phyloP scores from a whole-genome alignment of 1,140 invertebrate genomes.

The Cotesia vestalis region DNA sequence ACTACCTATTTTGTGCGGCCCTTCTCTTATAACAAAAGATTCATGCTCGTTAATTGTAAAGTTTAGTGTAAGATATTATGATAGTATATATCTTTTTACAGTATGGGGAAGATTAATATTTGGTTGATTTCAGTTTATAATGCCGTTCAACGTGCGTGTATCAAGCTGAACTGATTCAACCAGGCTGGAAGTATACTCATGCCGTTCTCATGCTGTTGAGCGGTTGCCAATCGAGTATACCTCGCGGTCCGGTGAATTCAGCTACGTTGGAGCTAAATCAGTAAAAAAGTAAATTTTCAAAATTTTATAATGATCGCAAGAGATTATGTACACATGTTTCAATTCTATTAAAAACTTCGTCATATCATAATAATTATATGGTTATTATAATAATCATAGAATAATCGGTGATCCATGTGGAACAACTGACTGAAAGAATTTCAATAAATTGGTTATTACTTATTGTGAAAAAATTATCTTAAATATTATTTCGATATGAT shows the following conservation, averaged over 20 bases:
- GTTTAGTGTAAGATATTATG: slow-evolving; percentile 5
- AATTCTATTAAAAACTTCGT: not conserved
- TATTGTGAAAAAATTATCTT: not conserved
- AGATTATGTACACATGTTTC: slow-evolving; percentile 39
- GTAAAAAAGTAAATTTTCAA: slow-evolving; percentile 51
- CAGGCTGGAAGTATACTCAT: slow-evolving; percentile 65
- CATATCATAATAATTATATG: slow-evolving; percentile 6
- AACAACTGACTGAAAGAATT: slow-evolving; percentile 50
- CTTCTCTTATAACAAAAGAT: not conserved
- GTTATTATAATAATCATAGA: not conserved
- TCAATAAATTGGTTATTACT: slow-evolving; percentile 18
- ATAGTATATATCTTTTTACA: slow-evolving; percentile 8
- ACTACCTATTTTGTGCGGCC: not conserved
- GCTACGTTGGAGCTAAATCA: slow-evolving; percentile 57
- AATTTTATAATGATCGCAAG: slow-evolving; percentile 37
- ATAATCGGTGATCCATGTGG: slow-evolving; percentile 38
- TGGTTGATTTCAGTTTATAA: slow-evolving; percentile 23
- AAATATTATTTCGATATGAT: not conserved
- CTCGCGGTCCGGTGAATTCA: slow-evolving; percentile 62
- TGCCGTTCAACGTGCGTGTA: slow-evolving; percentile 28
- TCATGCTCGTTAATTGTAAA: slow-evolving; percentile 7
- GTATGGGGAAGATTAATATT: slow-evolving; percentile 15
- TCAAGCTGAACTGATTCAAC: slow-evolving; percentile 58
- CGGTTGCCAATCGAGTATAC: slow-evolving; percentile 65
- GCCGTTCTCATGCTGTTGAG: slow-evolving; percentile 67